Conservation (phyloP, 2,113 vertebrate genomes). For the Lasiurus borealis region DNA sequence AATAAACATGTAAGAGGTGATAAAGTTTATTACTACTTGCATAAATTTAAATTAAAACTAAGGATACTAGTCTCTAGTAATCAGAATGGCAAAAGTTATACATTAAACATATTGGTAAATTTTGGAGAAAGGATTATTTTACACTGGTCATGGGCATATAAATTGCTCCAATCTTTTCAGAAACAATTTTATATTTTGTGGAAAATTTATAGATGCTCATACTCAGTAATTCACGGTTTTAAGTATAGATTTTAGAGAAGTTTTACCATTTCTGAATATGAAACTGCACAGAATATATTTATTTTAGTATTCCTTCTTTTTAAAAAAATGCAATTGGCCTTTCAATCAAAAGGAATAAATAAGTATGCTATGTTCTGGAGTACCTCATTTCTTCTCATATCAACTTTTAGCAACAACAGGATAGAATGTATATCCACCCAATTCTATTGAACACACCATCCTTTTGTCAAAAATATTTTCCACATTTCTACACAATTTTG, state of each 20-base stretch:
- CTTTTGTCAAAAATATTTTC: background rate
- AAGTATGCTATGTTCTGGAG: background rate
- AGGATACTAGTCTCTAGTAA: background rate
- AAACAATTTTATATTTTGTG: background rate
- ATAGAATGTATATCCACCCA: background rate
- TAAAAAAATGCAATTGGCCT: background rate
- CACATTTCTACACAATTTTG: background rate
- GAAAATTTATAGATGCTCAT: background rate
- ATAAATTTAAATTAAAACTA: conserved; percentile 8
- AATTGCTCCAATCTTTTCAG: background rate
- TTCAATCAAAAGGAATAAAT: background rate
- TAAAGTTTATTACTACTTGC: background rate
- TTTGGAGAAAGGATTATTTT: background rate
- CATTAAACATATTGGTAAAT: background rate
- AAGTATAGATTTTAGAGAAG: background rate
- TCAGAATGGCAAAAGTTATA: background rate
- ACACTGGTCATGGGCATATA: background rate
- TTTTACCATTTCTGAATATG: background rate
- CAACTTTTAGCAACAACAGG: background rate
- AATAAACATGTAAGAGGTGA: background rate
- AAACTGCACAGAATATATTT: background rate
- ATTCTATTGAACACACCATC: background rate
- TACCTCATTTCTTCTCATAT: background rate
- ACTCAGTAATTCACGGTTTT: background rate
- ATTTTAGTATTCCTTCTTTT: background rate